Evolutionary conservation across 2,113 vertebrate genomes (phyloP).

Genomic region (Colinus virginianus): DNA sequence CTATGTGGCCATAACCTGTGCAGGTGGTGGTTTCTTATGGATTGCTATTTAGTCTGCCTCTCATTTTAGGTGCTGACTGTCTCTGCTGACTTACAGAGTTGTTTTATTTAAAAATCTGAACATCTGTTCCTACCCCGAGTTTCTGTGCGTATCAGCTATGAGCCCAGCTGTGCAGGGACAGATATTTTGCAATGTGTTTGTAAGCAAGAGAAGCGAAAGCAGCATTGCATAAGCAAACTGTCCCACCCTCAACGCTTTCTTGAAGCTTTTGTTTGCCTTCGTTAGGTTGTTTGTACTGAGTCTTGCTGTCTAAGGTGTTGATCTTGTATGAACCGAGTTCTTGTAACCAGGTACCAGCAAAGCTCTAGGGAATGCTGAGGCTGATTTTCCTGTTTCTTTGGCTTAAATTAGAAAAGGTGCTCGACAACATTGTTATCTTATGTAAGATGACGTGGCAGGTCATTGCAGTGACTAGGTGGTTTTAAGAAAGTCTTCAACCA

Average conservation of each 20-base stretch:
- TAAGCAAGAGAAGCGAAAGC: background rate
- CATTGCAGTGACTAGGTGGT: background rate
- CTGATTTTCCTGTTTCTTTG: background rate
- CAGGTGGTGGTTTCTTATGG: background rate
- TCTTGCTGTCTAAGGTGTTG: background rate
- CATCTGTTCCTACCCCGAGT: background rate
- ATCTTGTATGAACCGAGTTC: background rate
- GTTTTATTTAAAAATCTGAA: background rate
- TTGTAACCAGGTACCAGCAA: background rate
- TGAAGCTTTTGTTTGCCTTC: background rate
- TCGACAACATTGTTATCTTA: background rate
- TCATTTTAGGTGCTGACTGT: background rate
- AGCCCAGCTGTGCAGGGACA: background rate
- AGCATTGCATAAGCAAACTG: background rate
- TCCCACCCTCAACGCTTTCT: rapidly evolving
- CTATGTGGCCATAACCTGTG: background rate
- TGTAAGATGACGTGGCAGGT: background rate
- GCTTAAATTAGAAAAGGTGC: background rate
- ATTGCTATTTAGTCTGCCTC: background rate
- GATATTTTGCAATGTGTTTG: background rate
- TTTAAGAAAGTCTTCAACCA: background rate
- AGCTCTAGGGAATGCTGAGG: background rate
- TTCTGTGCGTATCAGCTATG: background rate
- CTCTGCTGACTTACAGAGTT: background rate
- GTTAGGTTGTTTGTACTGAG: background rate